Conservation (phyloP, 2,113 vertebrate genomes). For the Mesocricetus auratus region DNA sequence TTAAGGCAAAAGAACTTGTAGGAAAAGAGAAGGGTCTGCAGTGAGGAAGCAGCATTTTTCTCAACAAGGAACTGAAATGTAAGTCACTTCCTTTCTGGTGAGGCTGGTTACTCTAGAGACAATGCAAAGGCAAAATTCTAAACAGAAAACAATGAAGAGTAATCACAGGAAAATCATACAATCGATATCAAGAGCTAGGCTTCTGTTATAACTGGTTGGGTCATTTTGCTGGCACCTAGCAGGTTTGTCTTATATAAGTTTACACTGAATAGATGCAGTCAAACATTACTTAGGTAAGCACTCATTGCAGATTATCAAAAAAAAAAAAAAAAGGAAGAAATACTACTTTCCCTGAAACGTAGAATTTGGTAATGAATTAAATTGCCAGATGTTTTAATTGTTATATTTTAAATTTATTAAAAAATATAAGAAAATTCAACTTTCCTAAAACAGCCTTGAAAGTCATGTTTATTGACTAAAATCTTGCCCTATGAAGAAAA, state of each 20-base stretch:
- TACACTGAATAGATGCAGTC: background rate
- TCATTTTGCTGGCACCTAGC: background rate
- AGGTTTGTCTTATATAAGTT: background rate
- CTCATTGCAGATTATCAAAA: background rate
- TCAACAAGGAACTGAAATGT: background rate
- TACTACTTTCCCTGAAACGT: background rate
- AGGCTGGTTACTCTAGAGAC: background rate
- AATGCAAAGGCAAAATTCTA: background rate
- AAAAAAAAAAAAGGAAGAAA: constrained; percentile 17
- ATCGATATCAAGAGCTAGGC: background rate
- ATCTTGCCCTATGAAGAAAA: background rate
- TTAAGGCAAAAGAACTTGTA: background rate
- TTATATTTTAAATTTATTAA: constrained; percentile 17
- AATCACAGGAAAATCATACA: background rate
- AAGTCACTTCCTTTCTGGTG: constrained; percentile 8
- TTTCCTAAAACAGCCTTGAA: background rate
- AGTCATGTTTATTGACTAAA: background rate
- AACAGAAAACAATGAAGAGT: background rate
- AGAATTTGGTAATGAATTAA: background rate
- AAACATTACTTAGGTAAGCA: background rate
- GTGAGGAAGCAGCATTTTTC: background rate
- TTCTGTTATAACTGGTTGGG: background rate
- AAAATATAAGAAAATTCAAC: background rate
- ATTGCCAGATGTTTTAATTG: background rate
- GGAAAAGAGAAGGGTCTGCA: background rate